Percentiles rank a stretch among this genome's conserved stretches.
phyloP scores from a whole-genome alignment of 1,140 invertebrate genomes.

The Limonius californicus region DNA sequence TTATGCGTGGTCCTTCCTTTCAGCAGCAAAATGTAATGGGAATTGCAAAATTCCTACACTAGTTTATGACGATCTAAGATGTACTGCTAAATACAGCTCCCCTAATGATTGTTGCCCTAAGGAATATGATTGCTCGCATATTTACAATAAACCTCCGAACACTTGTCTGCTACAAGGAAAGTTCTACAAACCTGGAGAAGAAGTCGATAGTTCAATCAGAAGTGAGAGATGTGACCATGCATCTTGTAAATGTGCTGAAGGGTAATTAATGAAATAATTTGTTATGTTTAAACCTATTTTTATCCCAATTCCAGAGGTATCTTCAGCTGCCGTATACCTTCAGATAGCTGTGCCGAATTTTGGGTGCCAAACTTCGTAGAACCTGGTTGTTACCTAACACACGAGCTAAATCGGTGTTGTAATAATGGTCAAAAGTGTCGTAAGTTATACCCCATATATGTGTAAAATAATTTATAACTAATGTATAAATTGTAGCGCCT shows the following conservation, averaged over 20 bases:
- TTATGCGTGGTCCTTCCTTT: too few relatives aligned
- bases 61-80: constrained; percentile 1
- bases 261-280: too few relatives aligned
- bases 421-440: background rate
- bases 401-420: constrained; percentile 13
- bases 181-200: background rate
- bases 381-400: background rate
- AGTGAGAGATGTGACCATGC: background rate
- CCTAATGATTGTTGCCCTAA: background rate
- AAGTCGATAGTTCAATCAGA: too few relatives aligned
- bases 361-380: background rate
- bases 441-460: constrained; percentile 3
- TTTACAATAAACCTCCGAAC: background rate
- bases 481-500: background rate
- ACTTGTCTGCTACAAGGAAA: background rate
- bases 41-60: too few relatives aligned
- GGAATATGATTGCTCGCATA: background rate
- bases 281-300: too few relatives aligned
- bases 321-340: background rate
- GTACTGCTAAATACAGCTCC: background rate
- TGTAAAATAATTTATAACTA: background rate
- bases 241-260: background rate
- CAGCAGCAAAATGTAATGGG: too few relatives aligned
- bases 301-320: background rate
- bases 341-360: background rate